These are phyloP conservation scores for Drosophila setosimentum DNA, from an alignment of 2,888 invertebrate species.

Conservation along the genomic window DNA sequence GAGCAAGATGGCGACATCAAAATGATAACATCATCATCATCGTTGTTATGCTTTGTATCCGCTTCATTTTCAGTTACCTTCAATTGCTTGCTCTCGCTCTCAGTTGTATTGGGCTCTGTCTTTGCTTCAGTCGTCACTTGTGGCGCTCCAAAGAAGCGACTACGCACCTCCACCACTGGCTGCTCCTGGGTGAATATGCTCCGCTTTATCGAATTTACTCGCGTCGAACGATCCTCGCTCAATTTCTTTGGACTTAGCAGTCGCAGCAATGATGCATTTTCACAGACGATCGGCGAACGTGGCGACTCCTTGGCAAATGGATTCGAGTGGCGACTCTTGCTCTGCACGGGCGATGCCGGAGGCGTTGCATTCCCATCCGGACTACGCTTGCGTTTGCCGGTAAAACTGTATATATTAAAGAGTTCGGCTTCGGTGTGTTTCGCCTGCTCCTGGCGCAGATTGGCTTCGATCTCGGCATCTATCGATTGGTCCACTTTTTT, in stretches of 20 bases:
- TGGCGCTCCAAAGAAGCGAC: constrained; percentile 86
- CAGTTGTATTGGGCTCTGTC: constrained; percentile 33
- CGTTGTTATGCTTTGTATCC: constrained; percentile 4
- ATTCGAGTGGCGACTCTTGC: constrained; percentile 78
- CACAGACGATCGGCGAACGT: constrained; percentile 61
- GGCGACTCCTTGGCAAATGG: constrained; percentile 79
- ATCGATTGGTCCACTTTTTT: constrained; percentile 79
- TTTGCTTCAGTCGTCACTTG: constrained; percentile 40
- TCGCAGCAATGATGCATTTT: constrained; percentile 75
- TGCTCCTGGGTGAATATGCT: constrained; percentile 62
- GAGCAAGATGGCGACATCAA: constrained; percentile 53
- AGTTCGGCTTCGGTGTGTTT: constrained; percentile 82
- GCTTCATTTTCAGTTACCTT: background rate
- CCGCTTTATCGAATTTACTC: constrained; percentile 46
- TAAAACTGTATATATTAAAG: constrained; percentile 72
- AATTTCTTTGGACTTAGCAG: constrained; percentile 71
- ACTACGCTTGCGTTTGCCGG: constrained; percentile 58
- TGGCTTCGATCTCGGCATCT: constrained; percentile 71
- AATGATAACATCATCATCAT: constrained; percentile 45
- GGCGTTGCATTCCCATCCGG: constrained; percentile 46
- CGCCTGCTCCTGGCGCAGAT: constrained; percentile 59
- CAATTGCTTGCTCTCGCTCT: constrained; percentile 3
- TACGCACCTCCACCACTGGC: constrained; percentile 85
- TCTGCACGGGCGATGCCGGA: constrained; percentile 65
- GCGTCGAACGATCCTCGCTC: constrained; percentile 10